Conservation (phyloP, 2,888 invertebrate species). For the Nesidiocoris tenuis region DNA sequence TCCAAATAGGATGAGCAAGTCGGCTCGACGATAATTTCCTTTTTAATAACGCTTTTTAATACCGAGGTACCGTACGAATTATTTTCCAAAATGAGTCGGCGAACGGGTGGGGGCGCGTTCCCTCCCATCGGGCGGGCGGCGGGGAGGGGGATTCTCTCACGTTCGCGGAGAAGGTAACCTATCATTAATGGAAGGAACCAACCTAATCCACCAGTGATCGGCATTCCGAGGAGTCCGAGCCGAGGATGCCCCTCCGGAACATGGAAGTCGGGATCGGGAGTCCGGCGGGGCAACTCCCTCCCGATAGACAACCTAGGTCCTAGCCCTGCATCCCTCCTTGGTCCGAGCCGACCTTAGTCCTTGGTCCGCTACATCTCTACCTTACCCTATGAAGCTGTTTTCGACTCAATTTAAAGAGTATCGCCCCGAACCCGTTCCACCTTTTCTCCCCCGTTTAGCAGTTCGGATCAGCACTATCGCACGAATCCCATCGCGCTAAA, state of each 20-base stretch:
- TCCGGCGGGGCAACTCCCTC: not conserved
- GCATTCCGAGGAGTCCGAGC: constrained; percentile 36
- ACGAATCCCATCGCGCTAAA: not conserved
- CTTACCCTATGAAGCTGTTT: not conserved
- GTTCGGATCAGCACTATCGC: not conserved
- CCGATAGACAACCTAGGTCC: not conserved
- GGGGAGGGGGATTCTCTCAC: constrained; percentile 39
- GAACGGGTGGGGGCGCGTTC: not conserved
- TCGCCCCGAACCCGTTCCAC: not conserved
- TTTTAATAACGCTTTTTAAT: constrained; percentile 21
- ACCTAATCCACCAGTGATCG: constrained; percentile 40
- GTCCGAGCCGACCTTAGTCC: too few relatives aligned
- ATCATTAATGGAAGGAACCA: constrained; percentile 41
- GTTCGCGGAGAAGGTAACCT: constrained; percentile 42
- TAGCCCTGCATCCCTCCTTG: not conserved
- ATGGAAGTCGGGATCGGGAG: not conserved
- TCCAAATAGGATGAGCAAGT: too few relatives aligned
- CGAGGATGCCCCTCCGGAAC: not conserved
- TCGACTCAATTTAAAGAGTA: not conserved
- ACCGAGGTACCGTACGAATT: constrained; percentile 37
- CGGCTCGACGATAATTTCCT: too few relatives aligned
- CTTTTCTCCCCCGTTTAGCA: not conserved
- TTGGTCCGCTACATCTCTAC: not conserved
- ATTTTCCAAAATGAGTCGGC: constrained; percentile 25
- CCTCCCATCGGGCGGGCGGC: not conserved